Evolutionary conservation across 2,888 invertebrate species (phyloP).

Genomic region (Ganaspis brasiliensis): DNA sequence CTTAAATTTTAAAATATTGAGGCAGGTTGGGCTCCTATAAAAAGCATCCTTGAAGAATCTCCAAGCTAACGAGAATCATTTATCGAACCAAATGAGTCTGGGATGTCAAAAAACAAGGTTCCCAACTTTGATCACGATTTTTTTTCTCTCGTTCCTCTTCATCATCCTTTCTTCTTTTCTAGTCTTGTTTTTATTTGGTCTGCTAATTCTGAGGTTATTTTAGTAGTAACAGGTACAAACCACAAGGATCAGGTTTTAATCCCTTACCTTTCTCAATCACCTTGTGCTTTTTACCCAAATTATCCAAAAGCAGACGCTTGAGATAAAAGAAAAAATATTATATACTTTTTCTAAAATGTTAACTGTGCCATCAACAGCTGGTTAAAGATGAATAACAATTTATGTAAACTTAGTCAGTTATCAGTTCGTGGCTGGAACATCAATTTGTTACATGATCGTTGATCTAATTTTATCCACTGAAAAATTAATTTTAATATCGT

Average conservation of each 20-base stretch:
- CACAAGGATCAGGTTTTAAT: slow-evolving; percentile 3
- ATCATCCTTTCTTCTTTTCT: slow-evolving; percentile 33
- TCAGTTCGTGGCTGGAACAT: too few relatives aligned
- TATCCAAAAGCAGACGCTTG: slow-evolving; percentile 17
- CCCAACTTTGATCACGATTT: too few relatives aligned
- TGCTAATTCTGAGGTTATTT: slow-evolving; percentile 44
- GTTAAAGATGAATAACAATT: too few relatives aligned
- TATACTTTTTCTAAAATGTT: not conserved
- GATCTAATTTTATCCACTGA: not conserved
- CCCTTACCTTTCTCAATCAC: slow-evolving; percentile 41
- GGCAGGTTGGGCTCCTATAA: not conserved
- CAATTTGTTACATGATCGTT: too few relatives aligned
- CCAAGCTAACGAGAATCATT: not conserved
- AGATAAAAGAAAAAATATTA: not conserved
- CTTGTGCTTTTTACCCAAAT: slow-evolving; percentile 54
- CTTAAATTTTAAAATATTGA: slow-evolving; percentile 23
- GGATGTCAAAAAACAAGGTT: too few relatives aligned
- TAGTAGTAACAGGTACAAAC: slow-evolving; percentile 45
- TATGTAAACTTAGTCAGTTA: too few relatives aligned
- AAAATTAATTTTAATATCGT: not conserved
- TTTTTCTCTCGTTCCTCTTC: not conserved
- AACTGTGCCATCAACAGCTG: too few relatives aligned
- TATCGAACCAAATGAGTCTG: not conserved
- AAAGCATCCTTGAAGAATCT: slow-evolving; percentile 3
- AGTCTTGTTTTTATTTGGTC: slow-evolving; percentile 60